Evolutionary conservation across 2,888 invertebrate genomes (phyloP), one percentile per base, ranked within the genome.

Genomic region (Mongoloraphidia duomilia): DNA sequence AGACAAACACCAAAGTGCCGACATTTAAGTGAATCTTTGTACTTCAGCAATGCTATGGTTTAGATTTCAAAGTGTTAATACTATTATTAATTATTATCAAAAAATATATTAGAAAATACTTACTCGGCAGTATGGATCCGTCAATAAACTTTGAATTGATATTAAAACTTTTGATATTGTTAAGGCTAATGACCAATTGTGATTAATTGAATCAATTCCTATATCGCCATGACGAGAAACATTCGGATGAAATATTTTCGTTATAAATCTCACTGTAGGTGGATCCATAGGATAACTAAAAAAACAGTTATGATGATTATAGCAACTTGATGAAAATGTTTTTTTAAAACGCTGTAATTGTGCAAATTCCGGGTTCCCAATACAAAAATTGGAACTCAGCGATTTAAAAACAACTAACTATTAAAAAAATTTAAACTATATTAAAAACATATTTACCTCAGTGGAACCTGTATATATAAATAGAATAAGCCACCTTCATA

Each of bases 121-220:
- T 57, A 85, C 85, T 63, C 84, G 79, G 58, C 88, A 88, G 61
- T 84, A 92, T 0, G 93, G 92, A 70, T 94, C 94, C 0, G 90
- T 91, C 50, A 91, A 75, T 51, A 91, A 71, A 59, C 88, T 89
- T 71, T 91, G 90, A 54, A 91, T 84, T 47, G 89, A 90, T 52
- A 91, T 80, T 57, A 91, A 76, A 50, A 91, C 82, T 65, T 90
- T 94, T 56, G 88, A 85, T 61, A 94, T 83, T 40, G 93, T 93
- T 54, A 94, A 71, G 1, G 92, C 93, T 52, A 93, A 71, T n/a
- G 91, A 91, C 94, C 94, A 95, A 70, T 95, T 95, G 70, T 92
- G 89, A 60, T 90, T 88, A 58, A 95, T 90, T 9, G 90, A 91
- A 71, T 95, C 94, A 55, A 95, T 85, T 50, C 95, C 94, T 44